These are phyloP conservation scores for Oryzias celebensis DNA, from an alignment of 2,113 vertebrate genomes.

Conservation along the genomic window DNA sequence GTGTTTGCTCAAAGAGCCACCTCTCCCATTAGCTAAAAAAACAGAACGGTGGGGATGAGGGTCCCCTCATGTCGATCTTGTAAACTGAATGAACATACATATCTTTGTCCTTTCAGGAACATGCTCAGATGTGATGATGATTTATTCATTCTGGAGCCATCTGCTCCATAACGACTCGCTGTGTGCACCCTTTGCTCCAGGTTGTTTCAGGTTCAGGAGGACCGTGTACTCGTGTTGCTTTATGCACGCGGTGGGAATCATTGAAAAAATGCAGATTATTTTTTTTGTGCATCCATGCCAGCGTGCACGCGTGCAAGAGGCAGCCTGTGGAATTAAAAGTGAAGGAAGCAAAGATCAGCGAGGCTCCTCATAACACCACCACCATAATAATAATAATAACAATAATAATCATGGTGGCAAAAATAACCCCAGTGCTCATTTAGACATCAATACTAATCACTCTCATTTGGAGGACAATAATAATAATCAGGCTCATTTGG, in stretches of 20 bases:
- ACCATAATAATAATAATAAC: conserved; percentile 69
- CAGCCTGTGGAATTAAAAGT: conserved; percentile 75
- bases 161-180: conserved; percentile 22
- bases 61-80: conserved; percentile 30
- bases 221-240: neutral
- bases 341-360: conserved; percentile 62
- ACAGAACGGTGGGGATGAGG: conserved; percentile 44
- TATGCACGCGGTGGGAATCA: too few species aligned
- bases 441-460: conserved; percentile 80
- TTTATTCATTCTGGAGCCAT: conserved; percentile 59
- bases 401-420: conserved; percentile 65
- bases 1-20: conserved; percentile 78
- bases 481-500: conserved; percentile 77
- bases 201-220: conserved; percentile 10
- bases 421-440: conserved; percentile 73
- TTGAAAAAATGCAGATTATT: too few species aligned
- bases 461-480: conserved; percentile 79
- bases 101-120: conserved; percentile 26
- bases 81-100: conserved; percentile 47
- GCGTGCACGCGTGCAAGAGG: conserved; percentile 32
- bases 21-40: conserved; percentile 68
- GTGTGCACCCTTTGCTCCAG: conserved; percentile 25
- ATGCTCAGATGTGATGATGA: conserved; percentile 51
- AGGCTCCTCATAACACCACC: conserved; percentile 46
- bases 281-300: neutral